Evolutionary conservation across 2,888 invertebrate species (phyloP), one percentile per base, ranked within the genome.

Genomic region (Perithous albicinctus): DNA sequence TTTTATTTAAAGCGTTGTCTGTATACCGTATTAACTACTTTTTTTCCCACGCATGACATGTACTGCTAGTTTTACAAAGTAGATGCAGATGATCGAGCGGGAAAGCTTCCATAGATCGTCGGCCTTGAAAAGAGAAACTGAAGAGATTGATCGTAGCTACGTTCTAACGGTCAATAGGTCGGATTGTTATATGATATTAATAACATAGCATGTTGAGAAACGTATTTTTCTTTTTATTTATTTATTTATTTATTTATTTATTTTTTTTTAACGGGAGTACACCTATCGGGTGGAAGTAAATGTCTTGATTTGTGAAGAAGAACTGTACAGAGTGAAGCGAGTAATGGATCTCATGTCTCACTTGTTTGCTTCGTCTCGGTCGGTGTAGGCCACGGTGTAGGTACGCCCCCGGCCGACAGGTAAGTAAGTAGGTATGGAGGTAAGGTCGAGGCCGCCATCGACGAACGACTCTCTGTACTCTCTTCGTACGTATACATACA

Each of bases 401-500:
- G 79, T 83, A 79, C 72, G 78, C 80, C 76, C 78, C 81, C 77
- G 59, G 82, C 80, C 54, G 72, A 76, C 73, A 79, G 81, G 73
- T 86, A 85, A 87, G 84, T 88, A 90, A 90, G 91, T 90, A 89
- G 90, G 90, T 90, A 90, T 90, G 86, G 89, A 89, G 90, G 90
- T 88, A 88, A 89, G 88, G 88, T 87, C 88, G 89, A 87, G 89
- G 90, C 90, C 88, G 78, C 59, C 78, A 75, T 66, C 78, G 81
- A 79, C 79, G 79, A 54, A 56, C 48, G 67, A 54, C 43, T 73
- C 51, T 48, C 59, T 64, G 67, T 70, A 54, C 67, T 67, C 67
- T 67, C 7, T 56, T 29, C 56, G 20, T 10, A 75, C 46, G n/a
- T n/a, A 41, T 29, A 12, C 46, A 59, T 59, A 59, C 41, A 72